Evolutionary conservation across 2,888 invertebrate genomes (phyloP).

Genomic region (Nemotelus nigrinus): DNA sequence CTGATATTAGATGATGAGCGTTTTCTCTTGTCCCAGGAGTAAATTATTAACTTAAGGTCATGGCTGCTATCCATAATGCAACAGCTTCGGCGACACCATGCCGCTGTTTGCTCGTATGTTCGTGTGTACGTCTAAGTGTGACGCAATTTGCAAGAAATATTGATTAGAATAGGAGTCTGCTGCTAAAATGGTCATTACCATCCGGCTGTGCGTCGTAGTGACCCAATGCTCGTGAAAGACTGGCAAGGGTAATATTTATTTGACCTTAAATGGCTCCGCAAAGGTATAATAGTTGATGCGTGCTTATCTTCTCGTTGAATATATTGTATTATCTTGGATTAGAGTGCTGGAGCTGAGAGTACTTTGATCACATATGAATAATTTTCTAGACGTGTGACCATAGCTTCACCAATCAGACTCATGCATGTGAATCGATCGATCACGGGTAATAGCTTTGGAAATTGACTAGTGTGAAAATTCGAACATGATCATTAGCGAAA

Average conservation of each 20-base stretch:
- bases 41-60: not conserved
- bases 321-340: not conserved
- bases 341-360: not conserved
- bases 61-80: not conserved
- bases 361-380: constrained; percentile 30
- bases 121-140: not conserved
- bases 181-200: not conserved
- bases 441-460: not conserved
- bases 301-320: not conserved
- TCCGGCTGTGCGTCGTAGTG: not conserved
- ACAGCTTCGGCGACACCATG: too few species aligned
- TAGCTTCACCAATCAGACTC: not conserved
- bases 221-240: not conserved
- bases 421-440: not conserved
- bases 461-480: constrained; percentile 29
- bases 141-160: not conserved
- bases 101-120: too few species aligned
- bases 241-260: not conserved
- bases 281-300: constrained; percentile 17
- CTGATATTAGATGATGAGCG: not conserved
- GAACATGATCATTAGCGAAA: constrained; percentile 6
- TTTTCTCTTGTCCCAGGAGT: not conserved
- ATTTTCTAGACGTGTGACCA: constrained; percentile 36
- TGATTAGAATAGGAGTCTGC: not conserved
- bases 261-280: constrained; percentile 26